phyloP scores from a whole-genome alignment of 2,888 invertebrate species.

The Brachylomia viminalis region DNA sequence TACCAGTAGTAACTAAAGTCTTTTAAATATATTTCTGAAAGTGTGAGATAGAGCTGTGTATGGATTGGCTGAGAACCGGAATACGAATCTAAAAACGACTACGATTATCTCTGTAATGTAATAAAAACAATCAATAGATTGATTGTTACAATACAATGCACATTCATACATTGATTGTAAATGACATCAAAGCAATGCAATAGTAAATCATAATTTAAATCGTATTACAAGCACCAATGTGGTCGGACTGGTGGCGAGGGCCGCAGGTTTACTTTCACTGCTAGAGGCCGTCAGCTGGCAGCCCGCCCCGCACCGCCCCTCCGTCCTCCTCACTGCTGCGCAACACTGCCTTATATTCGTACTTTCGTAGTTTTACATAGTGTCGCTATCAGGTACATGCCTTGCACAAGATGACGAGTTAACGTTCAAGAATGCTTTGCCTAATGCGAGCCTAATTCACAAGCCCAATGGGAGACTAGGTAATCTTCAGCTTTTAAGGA shows the following conservation, averaged over 20 bases:
- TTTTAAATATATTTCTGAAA: constrained; percentile 8
- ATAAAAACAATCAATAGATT: constrained; percentile 56
- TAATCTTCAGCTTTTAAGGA: constrained; percentile 54
- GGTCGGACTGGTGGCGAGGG: constrained; percentile 74
- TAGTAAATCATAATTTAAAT: constrained; percentile 73
- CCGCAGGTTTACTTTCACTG: constrained; percentile 88
- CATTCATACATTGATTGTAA: constrained; percentile 57
- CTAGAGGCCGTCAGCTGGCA: constrained; percentile 88
- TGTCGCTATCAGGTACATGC: constrained; percentile 64
- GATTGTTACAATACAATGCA: constrained; percentile 59
- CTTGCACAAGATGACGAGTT: constrained; percentile 67
- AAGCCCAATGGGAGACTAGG: constrained; percentile 40
- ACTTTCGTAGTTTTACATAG: constrained; percentile 71
- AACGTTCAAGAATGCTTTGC: constrained; percentile 63
- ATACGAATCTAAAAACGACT: constrained; percentile 37
- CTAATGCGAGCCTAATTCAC: constrained; percentile 60
- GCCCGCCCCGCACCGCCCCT: constrained; percentile 64
- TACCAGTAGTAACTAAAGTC: constrained; percentile 2
- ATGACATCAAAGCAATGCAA: constrained; percentile 67
- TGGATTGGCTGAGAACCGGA: constrained; percentile 37
- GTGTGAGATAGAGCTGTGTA: constrained; percentile 21
- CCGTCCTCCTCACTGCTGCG: constrained; percentile 74
- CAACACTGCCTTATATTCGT: constrained; percentile 86
- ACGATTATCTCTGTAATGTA: constrained; percentile 36
- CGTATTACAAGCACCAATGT: constrained; percentile 68